Base-by-base conservation (phyloP, 2,888 invertebrate species). In the Luffia ferchaultella region DNA sequence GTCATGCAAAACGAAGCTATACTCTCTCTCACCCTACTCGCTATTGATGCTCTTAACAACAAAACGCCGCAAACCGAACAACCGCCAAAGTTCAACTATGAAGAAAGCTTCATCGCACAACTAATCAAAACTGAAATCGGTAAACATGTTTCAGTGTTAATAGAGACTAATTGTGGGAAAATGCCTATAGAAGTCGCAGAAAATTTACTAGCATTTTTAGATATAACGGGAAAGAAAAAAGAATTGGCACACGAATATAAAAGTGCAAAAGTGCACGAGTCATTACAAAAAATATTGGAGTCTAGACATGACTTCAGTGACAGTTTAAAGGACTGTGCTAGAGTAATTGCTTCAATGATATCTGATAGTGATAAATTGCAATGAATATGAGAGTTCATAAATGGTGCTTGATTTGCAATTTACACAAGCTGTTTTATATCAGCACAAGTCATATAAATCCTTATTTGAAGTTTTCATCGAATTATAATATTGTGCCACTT, bases 1-100 rank as follows among this genome's bases (percentile, higher is more conserved):
- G 89, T 95, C 20, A 96, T 96, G 96, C 93, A 93, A 68, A 92
- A 91, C 67, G 93, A 94, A 75, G 91, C 93, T 0, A 85, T 93
- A 51, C 80, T 90, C 58, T 89, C 93, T 40, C 79, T 93, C 50
- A 90, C 89, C 56, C 85, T 93, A 42, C 74, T 93, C 9, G 69
- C 77, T 1, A 65, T 74, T 50, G 67, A 73, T 54, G 62, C 68
- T 0, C 60, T 76, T 51, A 71, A 67, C 51, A 59, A 61, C 49
- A 58, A 55, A 0, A 57, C 63, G 0, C 42, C 45, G 7, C 48
- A 50, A 2, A 30, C 51, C 17, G 61, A 62, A 17, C 52, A 55
- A 48, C 55, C 61, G 0, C 41, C 30, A 2, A 61, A 64, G 40
- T 59, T 57, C 55, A 30, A 76, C 49, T 63, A 63, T 57, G 73